A percentile compares a stretch with the other conserved stretches of the same genome.
phyloP scores from a whole-genome alignment of 2,888 invertebrate species.

The Mythimna ferrago region DNA sequence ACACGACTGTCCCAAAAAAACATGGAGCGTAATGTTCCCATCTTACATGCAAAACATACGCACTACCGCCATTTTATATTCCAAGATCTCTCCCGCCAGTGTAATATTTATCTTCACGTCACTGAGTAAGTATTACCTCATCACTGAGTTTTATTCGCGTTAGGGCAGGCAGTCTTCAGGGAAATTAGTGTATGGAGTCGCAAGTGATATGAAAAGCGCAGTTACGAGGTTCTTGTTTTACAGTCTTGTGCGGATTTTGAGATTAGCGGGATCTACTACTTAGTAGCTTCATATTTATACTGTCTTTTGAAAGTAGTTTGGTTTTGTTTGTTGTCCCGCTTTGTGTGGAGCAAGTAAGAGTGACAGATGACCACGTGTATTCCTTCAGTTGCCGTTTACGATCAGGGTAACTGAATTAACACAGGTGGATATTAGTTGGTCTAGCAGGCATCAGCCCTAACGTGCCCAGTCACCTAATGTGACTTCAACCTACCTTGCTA shows the following conservation, averaged over 20 bases:
- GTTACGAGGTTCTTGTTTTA: slow-evolving; percentile 41
- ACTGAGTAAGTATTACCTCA: slow-evolving; percentile 49
- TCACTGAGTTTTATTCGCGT: slow-evolving; percentile 48
- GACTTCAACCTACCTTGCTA: too few relatives aligned
- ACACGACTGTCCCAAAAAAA: background rate
- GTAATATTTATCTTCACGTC: slow-evolving; percentile 48
- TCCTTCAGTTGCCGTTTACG: too few relatives aligned
- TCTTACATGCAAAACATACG: background rate
- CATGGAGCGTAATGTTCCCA: background rate
- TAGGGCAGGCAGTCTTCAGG: slow-evolving; percentile 47
- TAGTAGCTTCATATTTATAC: background rate
- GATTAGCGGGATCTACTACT: background rate
- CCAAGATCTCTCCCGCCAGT: slow-evolving; percentile 26
- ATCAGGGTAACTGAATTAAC: too few relatives aligned
- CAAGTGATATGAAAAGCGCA: slow-evolving; percentile 49
- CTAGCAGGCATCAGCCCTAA: too few relatives aligned
- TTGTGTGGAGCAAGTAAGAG: too few relatives aligned
- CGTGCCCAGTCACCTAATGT: too few relatives aligned
- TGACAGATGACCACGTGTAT: too few relatives aligned
- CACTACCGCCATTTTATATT: slow-evolving; percentile 21
- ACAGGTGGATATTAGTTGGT: too few relatives aligned
- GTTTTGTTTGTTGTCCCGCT: too few relatives aligned
- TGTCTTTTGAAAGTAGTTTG: background rate
- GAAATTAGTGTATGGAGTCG: slow-evolving; percentile 55
- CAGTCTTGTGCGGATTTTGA: background rate